Evolutionary conservation across 2,113 vertebrate genomes (phyloP).

Genomic region (Lamprologus speciosus): DNA sequence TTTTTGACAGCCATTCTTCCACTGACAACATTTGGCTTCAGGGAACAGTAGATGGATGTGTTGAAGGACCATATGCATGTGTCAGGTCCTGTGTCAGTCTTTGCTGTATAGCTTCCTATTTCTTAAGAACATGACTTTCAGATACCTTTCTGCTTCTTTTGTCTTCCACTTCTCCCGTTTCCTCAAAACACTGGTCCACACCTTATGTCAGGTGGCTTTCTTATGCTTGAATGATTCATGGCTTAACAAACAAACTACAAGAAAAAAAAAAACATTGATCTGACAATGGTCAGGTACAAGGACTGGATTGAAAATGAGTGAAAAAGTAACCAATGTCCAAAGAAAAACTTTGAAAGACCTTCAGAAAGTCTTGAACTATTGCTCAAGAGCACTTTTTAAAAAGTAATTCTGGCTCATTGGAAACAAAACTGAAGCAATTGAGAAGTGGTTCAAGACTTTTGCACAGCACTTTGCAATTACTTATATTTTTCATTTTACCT

Average conservation of each 20-base stretch:
- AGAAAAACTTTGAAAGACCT: not conserved
- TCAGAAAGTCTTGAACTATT: not conserved
- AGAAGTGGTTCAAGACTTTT: not conserved
- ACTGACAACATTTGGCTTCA: not conserved
- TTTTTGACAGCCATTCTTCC: not conserved
- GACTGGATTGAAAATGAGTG: not conserved
- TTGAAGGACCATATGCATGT: not conserved
- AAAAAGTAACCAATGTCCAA: not conserved
- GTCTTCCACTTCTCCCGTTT: not conserved
- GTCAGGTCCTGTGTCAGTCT: fast-evolving
- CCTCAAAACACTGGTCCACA: not conserved
- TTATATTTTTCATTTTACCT: not conserved
- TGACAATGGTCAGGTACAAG: not conserved
- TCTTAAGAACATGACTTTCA: not conserved
- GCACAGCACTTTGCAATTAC: not conserved
- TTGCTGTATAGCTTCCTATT: not conserved
- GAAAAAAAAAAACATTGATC: fast-evolving
- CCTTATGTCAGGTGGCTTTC: fast-evolving
- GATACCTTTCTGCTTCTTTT: not conserved
- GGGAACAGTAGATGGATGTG: not conserved
- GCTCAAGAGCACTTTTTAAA: not conserved
- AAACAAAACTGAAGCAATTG: not conserved
- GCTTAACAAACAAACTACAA: not conserved
- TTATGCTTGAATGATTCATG: not conserved
- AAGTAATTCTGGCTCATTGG: not conserved